Evolutionary conservation across 2,113 vertebrate genomes (phyloP), one percentile per base, ranked within the genome.

Genomic region (Mohoua ochrocephala): DNA sequence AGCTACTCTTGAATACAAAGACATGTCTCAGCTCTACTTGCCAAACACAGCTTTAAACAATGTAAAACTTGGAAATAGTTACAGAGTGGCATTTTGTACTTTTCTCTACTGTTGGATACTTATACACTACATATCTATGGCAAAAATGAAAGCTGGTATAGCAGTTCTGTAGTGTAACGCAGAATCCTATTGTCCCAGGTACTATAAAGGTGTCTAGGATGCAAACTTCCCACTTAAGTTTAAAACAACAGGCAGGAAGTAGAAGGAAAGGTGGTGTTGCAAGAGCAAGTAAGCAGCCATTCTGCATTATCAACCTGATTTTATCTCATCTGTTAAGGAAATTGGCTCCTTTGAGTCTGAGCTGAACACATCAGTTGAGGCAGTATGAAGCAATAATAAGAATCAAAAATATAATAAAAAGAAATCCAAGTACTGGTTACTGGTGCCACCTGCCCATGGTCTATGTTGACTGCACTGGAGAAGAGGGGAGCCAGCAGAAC

Each of bases 91-190:
- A 49, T 76, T 75, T 56, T 31, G 47, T 15, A 54, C 19, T 31
- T n/a, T 61, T 21, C 16, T 59, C 59, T 42, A 1, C 52, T 41
- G 10, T 10, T 76, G 45, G 44, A 49, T 26, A 37, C 3, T 52
- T 14, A 41, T 0, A 30, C 0, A 2, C 4, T 18, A 22, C 1
- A 2, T 7, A 59, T 10, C 18, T 33, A 16, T 8, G 24, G 37
- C 41, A 87, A 23, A 76, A 80, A 57, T 18, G 37, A 73, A 61
- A 77, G 28, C 13, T 18, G 28, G 4, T 7, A 4, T 4, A 57
- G 33, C 26, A 50, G 30, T 28, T 89, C 31, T 23, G 16, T 0
- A 50, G 19, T 2, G 3, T 45, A 50, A 70, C 81, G 73, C 42
- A 87, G 33, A 81, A 61, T 37, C 7, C 17, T 33, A 0, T 3